phyloP scores from a whole-genome alignment of 2,888 invertebrate genomes.

The Athalia cordata region DNA sequence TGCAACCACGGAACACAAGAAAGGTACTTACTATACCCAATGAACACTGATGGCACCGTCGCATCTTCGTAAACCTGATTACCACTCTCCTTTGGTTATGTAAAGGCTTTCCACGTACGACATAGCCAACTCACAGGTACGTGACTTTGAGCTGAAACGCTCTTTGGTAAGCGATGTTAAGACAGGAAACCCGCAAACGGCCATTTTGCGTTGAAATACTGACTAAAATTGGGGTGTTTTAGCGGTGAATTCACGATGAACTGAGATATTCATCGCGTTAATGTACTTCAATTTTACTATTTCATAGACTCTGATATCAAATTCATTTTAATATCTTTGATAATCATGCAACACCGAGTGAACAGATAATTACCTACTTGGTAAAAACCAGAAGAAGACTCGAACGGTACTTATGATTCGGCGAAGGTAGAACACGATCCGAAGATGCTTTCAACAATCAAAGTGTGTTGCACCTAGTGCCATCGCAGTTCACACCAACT shows the following conservation, averaged over 20 bases:
- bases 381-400: too few species aligned
- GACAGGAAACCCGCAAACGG: background rate
- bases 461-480: background rate
- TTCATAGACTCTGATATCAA: too few species aligned
- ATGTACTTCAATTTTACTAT: too few species aligned
- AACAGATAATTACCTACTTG: too few species aligned
- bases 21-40: constrained; percentile 47
- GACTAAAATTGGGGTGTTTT: background rate
- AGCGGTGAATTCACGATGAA: too few species aligned
- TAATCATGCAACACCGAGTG: too few species aligned
- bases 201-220: background rate
- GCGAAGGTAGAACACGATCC: too few species aligned
- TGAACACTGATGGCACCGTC: constrained; percentile 59
- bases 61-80: constrained; percentile 61
- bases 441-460: background rate
- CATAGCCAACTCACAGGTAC: background rate
- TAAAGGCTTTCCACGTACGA: background rate
- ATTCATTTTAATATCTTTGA: too few species aligned
- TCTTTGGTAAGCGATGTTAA: constrained; percentile 6
- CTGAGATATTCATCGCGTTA: too few species aligned
- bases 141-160: constrained; percentile 28
- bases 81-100: constrained; percentile 43
- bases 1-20: constrained; percentile 29
- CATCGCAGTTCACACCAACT: background rate
- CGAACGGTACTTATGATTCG: too few species aligned